These are phyloP conservation scores for Platichthys flesus DNA, from an alignment of 2,113 vertebrate genomes.

Conservation along the genomic window DNA sequence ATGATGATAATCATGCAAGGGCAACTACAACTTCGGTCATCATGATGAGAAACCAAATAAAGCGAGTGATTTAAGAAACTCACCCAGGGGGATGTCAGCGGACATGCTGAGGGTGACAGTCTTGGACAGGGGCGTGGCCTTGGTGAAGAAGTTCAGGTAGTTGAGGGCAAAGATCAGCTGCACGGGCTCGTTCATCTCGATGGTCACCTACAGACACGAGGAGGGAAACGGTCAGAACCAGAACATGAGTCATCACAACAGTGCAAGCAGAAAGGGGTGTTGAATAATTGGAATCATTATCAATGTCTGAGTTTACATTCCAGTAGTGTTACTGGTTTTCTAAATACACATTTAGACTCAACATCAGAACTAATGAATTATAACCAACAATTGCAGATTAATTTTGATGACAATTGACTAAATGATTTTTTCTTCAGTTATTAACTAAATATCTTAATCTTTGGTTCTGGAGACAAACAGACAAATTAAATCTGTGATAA, in stretches of 20 bases:
- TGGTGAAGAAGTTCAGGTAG: constrained; percentile 99
- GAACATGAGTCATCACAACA: neutral
- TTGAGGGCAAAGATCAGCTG: constrained; percentile 96
- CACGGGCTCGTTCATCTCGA: constrained; percentile 98
- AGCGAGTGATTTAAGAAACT: neutral
- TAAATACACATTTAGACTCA: no score
- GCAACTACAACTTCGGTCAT: neutral
- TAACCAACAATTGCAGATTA: no score
- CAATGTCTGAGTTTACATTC: no score
- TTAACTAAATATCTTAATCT: no score
- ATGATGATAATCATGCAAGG: neutral
- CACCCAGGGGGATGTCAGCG: constrained; percentile 96
- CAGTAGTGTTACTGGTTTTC: no score
- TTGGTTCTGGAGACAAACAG: no score
- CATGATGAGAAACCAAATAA: neutral
- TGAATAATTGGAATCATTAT: no score
- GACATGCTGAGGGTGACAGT: constrained; percentile 98
- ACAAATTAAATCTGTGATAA: no score
- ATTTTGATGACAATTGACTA: no score
- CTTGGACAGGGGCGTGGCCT: constrained; percentile 94
- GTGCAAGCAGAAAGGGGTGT: no score
- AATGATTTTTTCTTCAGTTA: no score
- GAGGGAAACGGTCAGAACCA: neutral
- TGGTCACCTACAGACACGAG: constrained; percentile 85
- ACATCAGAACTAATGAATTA: no score